Percentiles rank a stretch among this genome's conserved stretches.
These are phyloP conservation scores for Propithecus deckenii DNA, from an alignment of 2,797 vertebrate genomes.

Conservation along the genomic window DNA sequence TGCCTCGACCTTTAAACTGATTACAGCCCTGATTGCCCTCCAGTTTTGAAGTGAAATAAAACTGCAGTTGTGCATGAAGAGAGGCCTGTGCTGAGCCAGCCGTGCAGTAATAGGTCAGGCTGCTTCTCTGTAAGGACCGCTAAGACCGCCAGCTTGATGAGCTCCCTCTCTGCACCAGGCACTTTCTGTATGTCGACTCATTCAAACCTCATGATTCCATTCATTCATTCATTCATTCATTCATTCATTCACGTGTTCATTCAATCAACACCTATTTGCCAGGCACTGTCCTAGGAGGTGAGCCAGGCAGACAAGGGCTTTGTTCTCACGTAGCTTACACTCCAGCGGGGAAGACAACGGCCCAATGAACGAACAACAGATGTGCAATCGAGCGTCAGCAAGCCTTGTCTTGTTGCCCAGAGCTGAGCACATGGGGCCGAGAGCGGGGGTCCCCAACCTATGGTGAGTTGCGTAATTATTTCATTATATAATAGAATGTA, in stretches of 20 bases:
- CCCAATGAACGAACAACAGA: neutral
- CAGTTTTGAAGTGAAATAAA: neutral
- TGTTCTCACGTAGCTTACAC: neutral
- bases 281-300: neutral
- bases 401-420: neutral
- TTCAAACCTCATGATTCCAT: neutral
- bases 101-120: neutral
- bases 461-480: no score
- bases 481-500: no score
- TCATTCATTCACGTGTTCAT: neutral
- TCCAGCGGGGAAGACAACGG: neutral
- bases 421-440: neutral
- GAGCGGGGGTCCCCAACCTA: no score
- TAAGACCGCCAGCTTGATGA: rapidly evolving
- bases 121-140: neutral
- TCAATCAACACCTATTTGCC: neutral
- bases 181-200: neutral
- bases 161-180: neutral
- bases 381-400: neutral
- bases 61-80: neutral
- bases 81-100: neutral
- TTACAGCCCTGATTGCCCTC: neutral
- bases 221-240: neutral
- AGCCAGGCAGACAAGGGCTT: neutral
- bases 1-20: slow-evolving; percentile 43